Base-by-base conservation (phyloP, 1,140 invertebrate genomes). In the Drosophila erecta region DNA sequence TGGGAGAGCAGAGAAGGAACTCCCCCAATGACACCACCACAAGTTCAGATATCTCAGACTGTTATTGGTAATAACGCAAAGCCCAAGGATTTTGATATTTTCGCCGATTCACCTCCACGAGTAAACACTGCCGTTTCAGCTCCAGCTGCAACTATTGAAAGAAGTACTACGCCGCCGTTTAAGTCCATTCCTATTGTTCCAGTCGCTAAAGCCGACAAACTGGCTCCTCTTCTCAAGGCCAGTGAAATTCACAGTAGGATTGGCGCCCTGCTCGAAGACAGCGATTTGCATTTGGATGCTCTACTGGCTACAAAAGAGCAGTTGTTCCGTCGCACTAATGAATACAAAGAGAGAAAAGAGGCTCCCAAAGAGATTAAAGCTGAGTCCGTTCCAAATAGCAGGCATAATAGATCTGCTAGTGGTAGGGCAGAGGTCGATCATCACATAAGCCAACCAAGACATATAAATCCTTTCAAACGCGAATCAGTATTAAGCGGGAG, bases 61-160 rank as follows among this genome's bases (percentile, higher is more conserved):
- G 33, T 22, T 12, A 17, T 43, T 4, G 46, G 15, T 1, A 65
- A 78, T 24, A 17, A 54, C 4, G 8, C 44, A 14, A 73, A 69
- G 17, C 20, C 53, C 15, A 74, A 76, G 53, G 41, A 47, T 0
- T 81, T 66, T 37, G 89, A 91, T 57, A 91, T 91, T 59, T 91
- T 91, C 17, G 89, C 89, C 37, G 89, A 91, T 33, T 91, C 89
- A 12, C 89, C 89, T 43, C 89, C 89, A 81, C 80, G 85, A 89
- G 47, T 64, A 65, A 89, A 59, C 56, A 79, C 74, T 60, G 59
- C 58, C 55, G 22, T 49, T 41, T 38, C 15, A 47, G 49, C 55
- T 14, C 15, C 64, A 44, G 40, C 35, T 50, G 43, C 22, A 24
- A n/a, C 20, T 10, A 22, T 37, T 3, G 62, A 87, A 11, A 71